Conservation (phyloP, 2,797 vertebrate genomes). For the Cephalopachus bancanus region DNA sequence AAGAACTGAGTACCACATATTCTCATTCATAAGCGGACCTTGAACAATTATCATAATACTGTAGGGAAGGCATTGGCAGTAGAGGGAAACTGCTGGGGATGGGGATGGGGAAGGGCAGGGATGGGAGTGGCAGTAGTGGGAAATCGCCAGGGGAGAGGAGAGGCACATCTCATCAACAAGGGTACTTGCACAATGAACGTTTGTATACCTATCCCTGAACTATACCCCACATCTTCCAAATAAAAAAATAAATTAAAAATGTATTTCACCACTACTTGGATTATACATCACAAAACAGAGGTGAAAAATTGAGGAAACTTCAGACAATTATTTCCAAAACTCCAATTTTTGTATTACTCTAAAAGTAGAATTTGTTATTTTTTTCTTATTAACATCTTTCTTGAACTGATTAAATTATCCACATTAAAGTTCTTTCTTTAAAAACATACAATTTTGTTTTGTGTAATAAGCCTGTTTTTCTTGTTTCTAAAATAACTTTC, state of each 20-base stretch:
- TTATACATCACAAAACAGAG: background rate
- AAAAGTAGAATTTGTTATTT: background rate
- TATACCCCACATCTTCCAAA: too few relatives aligned
- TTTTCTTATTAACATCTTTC: background rate
- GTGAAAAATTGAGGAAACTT: background rate
- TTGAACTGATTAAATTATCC: background rate
- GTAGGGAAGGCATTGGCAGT: too few relatives aligned
- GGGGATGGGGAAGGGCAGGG: too few relatives aligned
- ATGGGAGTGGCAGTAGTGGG: too few relatives aligned
- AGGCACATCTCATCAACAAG: too few relatives aligned
- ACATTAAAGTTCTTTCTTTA: background rate
- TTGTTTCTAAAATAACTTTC: slow-evolving; percentile 11
- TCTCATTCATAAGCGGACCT: too few relatives aligned
- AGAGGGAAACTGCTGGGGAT: too few relatives aligned
- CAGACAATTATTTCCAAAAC: background rate
- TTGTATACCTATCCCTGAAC: too few relatives aligned
- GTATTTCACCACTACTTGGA: background rate
- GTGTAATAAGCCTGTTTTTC: background rate
- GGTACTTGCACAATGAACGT: too few relatives aligned
- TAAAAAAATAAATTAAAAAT: background rate
- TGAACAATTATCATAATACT: too few relatives aligned
- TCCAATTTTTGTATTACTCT: background rate
- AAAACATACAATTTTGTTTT: slow-evolving; percentile 5
- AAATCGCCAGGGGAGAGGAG: too few relatives aligned
- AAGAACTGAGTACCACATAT: too few relatives aligned